Conservation (phyloP, 2,113 vertebrate species). For the Petaurus breviceps region DNA sequence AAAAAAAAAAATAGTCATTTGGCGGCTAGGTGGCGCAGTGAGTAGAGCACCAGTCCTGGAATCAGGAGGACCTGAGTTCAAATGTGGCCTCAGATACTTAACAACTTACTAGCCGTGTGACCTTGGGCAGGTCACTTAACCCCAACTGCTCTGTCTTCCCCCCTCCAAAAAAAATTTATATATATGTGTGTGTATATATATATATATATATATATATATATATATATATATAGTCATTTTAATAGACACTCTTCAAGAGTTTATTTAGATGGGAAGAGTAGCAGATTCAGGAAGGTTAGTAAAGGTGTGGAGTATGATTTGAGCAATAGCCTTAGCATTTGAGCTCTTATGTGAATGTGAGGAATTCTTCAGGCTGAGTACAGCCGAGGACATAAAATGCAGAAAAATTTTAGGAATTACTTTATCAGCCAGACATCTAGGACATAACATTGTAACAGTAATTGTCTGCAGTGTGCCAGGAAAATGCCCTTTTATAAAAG, state of each 20-base stretch:
- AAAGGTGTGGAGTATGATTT: conserved; percentile 36
- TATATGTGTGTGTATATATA: no score
- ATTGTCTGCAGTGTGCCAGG: not conserved
- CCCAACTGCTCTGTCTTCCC: no score
- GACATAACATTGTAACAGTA: not conserved
- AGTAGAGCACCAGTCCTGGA: no score
- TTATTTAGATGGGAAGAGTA: conserved; percentile 41
- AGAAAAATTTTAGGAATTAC: conserved; percentile 7
- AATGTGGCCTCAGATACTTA: no score
- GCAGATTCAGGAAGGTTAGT: conserved; percentile 20
- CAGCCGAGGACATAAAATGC: not conserved
- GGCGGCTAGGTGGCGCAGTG: no score
- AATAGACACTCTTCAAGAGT: not conserved
- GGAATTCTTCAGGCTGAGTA: not conserved
- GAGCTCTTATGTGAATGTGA: not conserved
- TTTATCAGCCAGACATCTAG: conserved; percentile 34
- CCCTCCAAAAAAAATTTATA: no score
- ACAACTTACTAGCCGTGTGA: no score
- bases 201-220: no score
- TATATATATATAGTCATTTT: no score
- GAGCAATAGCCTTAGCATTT: conserved; percentile 25
- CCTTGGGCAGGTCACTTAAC: no score
- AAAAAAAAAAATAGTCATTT: no score
- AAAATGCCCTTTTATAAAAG: not conserved
- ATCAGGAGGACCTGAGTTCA: no score